Evolutionary conservation across 2,888 invertebrate species (phyloP).

Genomic region (Hydraecia micacea): DNA sequence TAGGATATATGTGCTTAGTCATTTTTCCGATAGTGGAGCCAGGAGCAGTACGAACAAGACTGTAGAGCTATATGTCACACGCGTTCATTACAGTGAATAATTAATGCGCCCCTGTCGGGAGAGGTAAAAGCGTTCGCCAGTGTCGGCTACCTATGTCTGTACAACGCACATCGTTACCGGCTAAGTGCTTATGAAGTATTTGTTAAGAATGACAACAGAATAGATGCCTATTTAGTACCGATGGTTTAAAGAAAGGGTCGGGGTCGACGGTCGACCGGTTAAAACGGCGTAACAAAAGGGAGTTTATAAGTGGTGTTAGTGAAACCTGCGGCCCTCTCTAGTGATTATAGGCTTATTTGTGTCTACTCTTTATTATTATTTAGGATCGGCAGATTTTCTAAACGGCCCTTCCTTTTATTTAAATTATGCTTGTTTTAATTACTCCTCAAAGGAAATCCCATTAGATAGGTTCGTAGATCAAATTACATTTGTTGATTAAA

Average conservation of each 20-base stretch:
- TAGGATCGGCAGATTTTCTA: slow-evolving; percentile 43
- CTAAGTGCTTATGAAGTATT: slow-evolving; percentile 65
- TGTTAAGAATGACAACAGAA: slow-evolving; percentile 60
- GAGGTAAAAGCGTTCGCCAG: slow-evolving; percentile 44
- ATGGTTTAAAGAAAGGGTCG: slow-evolving; percentile 66
- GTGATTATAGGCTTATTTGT: slow-evolving; percentile 71
- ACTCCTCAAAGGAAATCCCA: slow-evolving; percentile 28
- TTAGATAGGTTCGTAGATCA: slow-evolving; percentile 40
- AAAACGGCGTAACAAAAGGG: slow-evolving; percentile 70
- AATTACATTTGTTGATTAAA: slow-evolving; percentile 60
- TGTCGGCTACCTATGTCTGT: slow-evolving; percentile 29
- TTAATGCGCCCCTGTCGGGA: slow-evolving; percentile 41
- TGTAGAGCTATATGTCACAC: slow-evolving; percentile 31
- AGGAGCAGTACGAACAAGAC: slow-evolving; percentile 9
- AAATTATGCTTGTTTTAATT: slow-evolving; percentile 54
- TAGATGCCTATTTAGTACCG: slow-evolving; percentile 55
- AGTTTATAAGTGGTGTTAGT: slow-evolving; percentile 72
- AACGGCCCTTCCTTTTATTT: slow-evolving; percentile 42
- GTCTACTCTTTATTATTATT: slow-evolving; percentile 70
- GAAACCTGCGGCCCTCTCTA: slow-evolving; percentile 68
- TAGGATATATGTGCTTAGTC: background rate
- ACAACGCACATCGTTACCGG: slow-evolving; percentile 32
- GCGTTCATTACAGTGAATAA: slow-evolving; percentile 56
- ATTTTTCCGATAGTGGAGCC: slow-evolving; percentile 35
- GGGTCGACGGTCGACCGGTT: slow-evolving; percentile 67